These are phyloP conservation scores for Australoheros facetus DNA, from an alignment of 2,797 vertebrate genomes.

Conservation along the genomic window DNA sequence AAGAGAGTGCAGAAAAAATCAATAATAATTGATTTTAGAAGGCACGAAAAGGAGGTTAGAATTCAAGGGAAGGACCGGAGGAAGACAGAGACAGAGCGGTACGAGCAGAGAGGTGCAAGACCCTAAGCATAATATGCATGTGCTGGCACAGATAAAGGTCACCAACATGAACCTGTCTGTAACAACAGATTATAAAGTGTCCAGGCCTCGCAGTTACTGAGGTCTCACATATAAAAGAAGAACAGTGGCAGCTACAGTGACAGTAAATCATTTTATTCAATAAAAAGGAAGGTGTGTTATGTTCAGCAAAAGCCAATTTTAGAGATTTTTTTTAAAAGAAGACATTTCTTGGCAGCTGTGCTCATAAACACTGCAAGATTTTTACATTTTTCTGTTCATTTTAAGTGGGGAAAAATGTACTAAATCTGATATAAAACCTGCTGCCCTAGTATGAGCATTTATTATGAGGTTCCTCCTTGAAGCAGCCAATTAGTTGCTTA, in stretches of 20 bases:
- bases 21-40: constrained; percentile 81
- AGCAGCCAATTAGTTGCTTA: constrained; percentile 49
- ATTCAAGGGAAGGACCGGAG: constrained; percentile 71
- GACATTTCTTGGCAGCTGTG: not conserved
- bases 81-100: constrained; percentile 70
- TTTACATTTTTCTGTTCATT: not conserved
- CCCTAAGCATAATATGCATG: constrained; percentile 70
- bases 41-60: constrained; percentile 72
- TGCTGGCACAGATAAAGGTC: constrained; percentile 77
- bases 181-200: constrained; percentile 68
- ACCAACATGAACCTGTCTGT: constrained; percentile 71
- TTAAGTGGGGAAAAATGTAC: not conserved
- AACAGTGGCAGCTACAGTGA: constrained; percentile 15
- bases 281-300: not conserved
- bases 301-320: not conserved
- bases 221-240: constrained; percentile 13
- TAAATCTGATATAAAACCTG: constrained; percentile 11
- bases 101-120: constrained; percentile 45
- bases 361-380: not conserved
- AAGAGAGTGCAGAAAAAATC: constrained; percentile 77
- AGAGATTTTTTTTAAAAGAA: not conserved
- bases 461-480: constrained; percentile 23
- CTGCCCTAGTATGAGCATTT: constrained; percentile 6
- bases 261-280: constrained; percentile 6
- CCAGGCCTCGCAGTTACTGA: constrained; percentile 20